phyloP scores from a whole-genome alignment of 2,888 invertebrate genomes.

The Epinotia ramella region DNA sequence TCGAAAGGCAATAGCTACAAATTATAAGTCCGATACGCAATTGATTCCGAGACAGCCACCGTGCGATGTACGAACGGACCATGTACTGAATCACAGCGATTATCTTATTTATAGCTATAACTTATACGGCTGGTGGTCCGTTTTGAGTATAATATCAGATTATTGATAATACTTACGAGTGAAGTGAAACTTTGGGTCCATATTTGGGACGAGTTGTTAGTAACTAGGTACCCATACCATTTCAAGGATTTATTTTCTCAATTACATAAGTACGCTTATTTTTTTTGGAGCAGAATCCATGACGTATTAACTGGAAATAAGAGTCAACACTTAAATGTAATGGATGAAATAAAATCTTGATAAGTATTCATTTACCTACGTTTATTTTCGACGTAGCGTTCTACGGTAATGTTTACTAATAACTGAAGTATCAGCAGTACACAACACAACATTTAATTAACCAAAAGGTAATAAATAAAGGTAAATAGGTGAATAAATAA shows the following conservation, averaged over 20 bases:
- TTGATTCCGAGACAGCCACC: slow-evolving; percentile 49
- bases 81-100: slow-evolving; percentile 22
- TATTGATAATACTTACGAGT: not conserved
- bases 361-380: too few species aligned
- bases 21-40: slow-evolving; percentile 41
- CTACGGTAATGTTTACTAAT: too few species aligned
- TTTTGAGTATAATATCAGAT: slow-evolving; percentile 6
- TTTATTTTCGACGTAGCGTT: too few species aligned
- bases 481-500: too few species aligned
- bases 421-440: too few species aligned
- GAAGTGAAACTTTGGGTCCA: not conserved
- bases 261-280: not conserved
- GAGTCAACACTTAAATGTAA: not conserved
- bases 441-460: too few species aligned
- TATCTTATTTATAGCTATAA: slow-evolving; percentile 29
- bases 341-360: not conserved
- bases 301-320: not conserved
- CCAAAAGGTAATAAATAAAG: too few species aligned
- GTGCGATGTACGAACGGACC: slow-evolving; percentile 14
- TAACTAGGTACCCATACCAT: not conserved
- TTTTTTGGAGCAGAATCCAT: not conserved
- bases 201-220: not conserved
- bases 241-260: not conserved
- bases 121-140: slow-evolving; percentile 18
- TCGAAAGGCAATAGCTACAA: slow-evolving; percentile 37